A percentile compares a stretch with the other conserved stretches of the same genome.
These are phyloP conservation scores for Diarsia dahlii DNA, from an alignment of 2,888 invertebrate genomes.

Conservation along the genomic window DNA sequence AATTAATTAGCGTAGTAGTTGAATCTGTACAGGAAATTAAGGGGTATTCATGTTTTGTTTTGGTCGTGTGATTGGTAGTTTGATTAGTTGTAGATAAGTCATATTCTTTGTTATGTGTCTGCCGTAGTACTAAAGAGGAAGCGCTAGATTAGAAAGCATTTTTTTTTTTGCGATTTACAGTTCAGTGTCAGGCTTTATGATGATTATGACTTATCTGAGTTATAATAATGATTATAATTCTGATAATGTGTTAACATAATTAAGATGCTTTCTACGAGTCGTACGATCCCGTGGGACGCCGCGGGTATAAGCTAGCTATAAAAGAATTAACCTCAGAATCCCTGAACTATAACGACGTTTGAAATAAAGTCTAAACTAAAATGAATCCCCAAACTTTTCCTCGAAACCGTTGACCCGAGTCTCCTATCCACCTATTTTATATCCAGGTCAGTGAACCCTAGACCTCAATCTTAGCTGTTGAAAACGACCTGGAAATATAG, in stretches of 20 bases:
- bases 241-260: too few species aligned
- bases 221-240: too few species aligned
- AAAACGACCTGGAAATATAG: neutral
- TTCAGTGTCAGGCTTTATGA: too few species aligned
- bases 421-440: conserved; percentile 10
- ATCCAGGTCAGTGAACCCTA: conserved; percentile 27
- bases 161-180: too few species aligned
- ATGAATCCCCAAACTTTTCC: conserved; percentile 15
- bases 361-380: conserved; percentile 17
- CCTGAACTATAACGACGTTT: neutral
- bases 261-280: too few species aligned
- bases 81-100: neutral
- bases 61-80: neutral
- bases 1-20: conserved; percentile 41
- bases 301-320: neutral
- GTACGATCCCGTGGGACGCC: too few species aligned
- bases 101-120: neutral
- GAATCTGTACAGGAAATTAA: conserved; percentile 13
- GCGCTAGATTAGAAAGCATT: too few species aligned
- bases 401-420: conserved; percentile 1
- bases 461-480: neutral
- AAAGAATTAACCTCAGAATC: neutral
- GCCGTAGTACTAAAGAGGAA: too few species aligned
- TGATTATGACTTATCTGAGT: too few species aligned
- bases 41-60: conserved; percentile 4